These are phyloP conservation scores for Coluber constrictor DNA, from an alignment of 2,797 vertebrate genomes.

Conservation along the genomic window DNA sequence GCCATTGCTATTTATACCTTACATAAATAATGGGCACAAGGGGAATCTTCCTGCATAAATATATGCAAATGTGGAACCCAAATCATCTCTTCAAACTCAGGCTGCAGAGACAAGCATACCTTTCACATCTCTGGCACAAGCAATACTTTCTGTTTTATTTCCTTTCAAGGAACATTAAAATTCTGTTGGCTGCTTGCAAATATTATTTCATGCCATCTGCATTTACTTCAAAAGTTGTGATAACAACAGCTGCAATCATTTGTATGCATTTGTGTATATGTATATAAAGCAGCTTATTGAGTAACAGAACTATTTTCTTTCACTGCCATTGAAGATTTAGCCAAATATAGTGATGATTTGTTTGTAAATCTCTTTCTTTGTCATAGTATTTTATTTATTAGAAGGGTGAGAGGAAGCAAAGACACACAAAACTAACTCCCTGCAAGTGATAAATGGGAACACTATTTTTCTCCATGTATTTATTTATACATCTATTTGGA, in stretches of 20 bases:
- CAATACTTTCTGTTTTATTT: conserved; percentile 64
- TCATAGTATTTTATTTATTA: conserved; percentile 69
- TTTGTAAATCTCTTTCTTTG: conserved; percentile 67
- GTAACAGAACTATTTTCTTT: conserved; percentile 63
- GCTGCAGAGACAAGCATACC: conserved; percentile 55
- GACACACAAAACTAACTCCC: conserved; percentile 54
- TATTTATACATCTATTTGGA: conserved; percentile 40
- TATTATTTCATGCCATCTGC: conserved; percentile 78
- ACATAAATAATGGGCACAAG: conserved; percentile 64
- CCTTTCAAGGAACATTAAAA: conserved; percentile 73
- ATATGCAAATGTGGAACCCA: conserved; percentile 47
- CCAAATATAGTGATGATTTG: conserved; percentile 66
- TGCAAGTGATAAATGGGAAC: conserved; percentile 49
- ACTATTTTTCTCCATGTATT: conserved; percentile 44
- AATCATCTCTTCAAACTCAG: conserved; percentile 49
- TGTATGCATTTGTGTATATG: conserved; percentile 60
- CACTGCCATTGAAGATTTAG: conserved; percentile 44
- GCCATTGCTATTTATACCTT: conserved; percentile 67
- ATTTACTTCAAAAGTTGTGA: conserved; percentile 68
- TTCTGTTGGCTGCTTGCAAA: conserved; percentile 75
- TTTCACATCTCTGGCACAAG: conserved; percentile 54
- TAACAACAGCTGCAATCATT: conserved; percentile 72
- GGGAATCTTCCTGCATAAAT: conserved; percentile 59
- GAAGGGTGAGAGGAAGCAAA: conserved; percentile 60
- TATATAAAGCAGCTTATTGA: conserved; percentile 52